phyloP scores from a whole-genome alignment of 1,140 invertebrate genomes.

The Drosophila obscura region DNA sequence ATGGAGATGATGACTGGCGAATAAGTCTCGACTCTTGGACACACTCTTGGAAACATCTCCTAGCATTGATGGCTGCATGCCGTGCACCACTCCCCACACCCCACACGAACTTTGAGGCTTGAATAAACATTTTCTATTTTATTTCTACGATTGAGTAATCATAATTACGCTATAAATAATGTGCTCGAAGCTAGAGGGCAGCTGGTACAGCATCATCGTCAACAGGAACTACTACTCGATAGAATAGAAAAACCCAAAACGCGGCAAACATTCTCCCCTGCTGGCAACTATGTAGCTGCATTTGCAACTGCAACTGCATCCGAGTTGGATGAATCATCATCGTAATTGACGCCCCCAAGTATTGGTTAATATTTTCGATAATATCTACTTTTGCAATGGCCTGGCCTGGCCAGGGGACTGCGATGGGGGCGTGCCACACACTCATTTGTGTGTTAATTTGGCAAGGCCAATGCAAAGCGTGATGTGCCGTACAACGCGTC shows the following conservation, averaged over 20 bases:
- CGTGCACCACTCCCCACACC: slow-evolving; percentile 6
- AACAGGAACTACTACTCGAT: slow-evolving; percentile 28
- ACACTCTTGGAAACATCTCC: background rate
- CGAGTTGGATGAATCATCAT: slow-evolving; percentile 50
- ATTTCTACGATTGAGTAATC: slow-evolving; percentile 50
- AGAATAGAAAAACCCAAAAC: slow-evolving; percentile 38
- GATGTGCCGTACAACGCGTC: slow-evolving; percentile 22
- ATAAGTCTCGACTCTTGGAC: slow-evolving; percentile 84
- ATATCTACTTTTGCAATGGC: slow-evolving; percentile 26
- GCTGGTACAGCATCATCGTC: too few species aligned
- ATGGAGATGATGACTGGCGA: slow-evolving; percentile 98
- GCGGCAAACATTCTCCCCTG: slow-evolving; percentile 20
- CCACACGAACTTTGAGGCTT: slow-evolving; percentile 25
- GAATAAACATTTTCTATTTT: slow-evolving; percentile 51
- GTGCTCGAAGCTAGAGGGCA: background rate
- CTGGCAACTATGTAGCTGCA: slow-evolving; percentile 1
- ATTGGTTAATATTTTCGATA: slow-evolving; percentile 44
- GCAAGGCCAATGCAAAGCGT: slow-evolving; percentile 37
- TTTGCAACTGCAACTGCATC: slow-evolving; percentile 29
- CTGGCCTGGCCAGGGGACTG: slow-evolving; percentile 12
- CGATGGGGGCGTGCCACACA: slow-evolving; percentile 10
- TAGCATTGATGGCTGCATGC: slow-evolving; percentile 25
- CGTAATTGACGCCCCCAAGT: slow-evolving; percentile 31
- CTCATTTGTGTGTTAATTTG: slow-evolving; percentile 73
- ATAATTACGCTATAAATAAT: slow-evolving; percentile 55